Percentiles rank a stretch among this genome's conserved stretches.
Conservation (phyloP, 2,797 vertebrate species). For the Ctenopoma multispine region DNA sequence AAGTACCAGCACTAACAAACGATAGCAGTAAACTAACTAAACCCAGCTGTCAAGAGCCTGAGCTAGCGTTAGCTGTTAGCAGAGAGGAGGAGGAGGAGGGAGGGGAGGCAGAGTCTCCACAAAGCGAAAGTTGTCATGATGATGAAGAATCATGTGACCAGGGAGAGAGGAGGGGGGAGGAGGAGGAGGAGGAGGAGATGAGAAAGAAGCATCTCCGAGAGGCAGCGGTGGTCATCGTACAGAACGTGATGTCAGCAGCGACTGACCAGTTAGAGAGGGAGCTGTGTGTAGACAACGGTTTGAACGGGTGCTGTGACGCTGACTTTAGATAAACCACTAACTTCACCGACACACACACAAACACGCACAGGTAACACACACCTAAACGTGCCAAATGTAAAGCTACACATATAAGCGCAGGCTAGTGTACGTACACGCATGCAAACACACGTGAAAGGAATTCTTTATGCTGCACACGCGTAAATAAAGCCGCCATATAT, state of each 20-base stretch:
- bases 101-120: constrained; percentile 46
- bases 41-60: background rate
- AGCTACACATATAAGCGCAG: constrained; percentile 7
- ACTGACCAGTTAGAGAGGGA: constrained; percentile 83
- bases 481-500: background rate
- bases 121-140: constrained; percentile 55
- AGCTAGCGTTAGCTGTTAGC: constrained; percentile 66
- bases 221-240: constrained; percentile 82
- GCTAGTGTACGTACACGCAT: background rate
- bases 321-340: constrained; percentile 41
- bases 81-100: constrained; percentile 41
- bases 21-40: constrained; percentile 17
- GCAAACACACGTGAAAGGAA: background rate
- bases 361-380: background rate
- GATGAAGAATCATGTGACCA: constrained; percentile 54
- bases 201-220: constrained; percentile 80
- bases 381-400: constrained; percentile 23
- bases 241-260: constrained; percentile 79
- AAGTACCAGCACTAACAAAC: constrained; percentile 37
- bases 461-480: background rate
- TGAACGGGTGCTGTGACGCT: constrained; percentile 62
- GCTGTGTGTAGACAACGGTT: constrained; percentile 70
- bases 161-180: constrained; percentile 56
- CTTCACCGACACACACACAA: background rate
- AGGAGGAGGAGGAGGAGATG: constrained; percentile 64